Evolutionary conservation across 1,140 invertebrate genomes (phyloP).

Genomic region (Drosophila ficusphila): DNA sequence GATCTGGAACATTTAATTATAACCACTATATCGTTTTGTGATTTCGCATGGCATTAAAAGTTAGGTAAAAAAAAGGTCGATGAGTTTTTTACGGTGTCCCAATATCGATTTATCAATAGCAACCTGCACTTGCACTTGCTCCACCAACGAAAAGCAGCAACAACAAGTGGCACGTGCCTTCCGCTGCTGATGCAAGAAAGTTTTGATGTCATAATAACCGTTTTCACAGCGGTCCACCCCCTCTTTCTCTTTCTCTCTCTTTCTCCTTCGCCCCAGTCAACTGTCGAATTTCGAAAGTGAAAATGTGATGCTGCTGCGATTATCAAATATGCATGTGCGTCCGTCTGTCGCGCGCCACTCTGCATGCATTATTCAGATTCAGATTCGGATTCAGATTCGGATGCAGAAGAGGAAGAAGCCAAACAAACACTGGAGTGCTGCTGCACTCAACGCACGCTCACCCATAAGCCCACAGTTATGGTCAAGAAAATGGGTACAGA

Average conservation of each 20-base stretch:
- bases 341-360: slow-evolving; percentile 26
- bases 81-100: not conserved
- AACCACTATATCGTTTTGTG: no score
- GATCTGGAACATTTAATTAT: no score
- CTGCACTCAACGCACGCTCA: not conserved
- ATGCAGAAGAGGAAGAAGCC: slow-evolving; percentile 16
- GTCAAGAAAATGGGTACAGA: not conserved
- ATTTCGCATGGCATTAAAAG: no score
- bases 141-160: not conserved
- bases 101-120: slow-evolving; percentile 31
- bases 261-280: slow-evolving; percentile 1
- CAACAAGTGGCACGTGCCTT: slow-evolving; percentile 49
- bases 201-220: slow-evolving; percentile 63
- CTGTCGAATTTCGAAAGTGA: slow-evolving; percentile 70
- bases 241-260: not conserved
- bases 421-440: slow-evolving; percentile 22
- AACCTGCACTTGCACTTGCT: slow-evolving; percentile 33
- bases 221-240: slow-evolving; percentile 25
- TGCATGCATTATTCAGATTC: slow-evolving; percentile 44
- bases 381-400: slow-evolving; percentile 1
- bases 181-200: slow-evolving; percentile 37
- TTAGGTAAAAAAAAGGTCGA: not conserved
- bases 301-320: slow-evolving; percentile 57
- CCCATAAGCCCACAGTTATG: not conserved
- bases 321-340: slow-evolving; percentile 44